Percentiles rank a stretch among this genome's conserved stretches.
Evolutionary conservation across 1,140 invertebrate species (phyloP).

Genomic region (Copidosoma floridanum): DNA sequence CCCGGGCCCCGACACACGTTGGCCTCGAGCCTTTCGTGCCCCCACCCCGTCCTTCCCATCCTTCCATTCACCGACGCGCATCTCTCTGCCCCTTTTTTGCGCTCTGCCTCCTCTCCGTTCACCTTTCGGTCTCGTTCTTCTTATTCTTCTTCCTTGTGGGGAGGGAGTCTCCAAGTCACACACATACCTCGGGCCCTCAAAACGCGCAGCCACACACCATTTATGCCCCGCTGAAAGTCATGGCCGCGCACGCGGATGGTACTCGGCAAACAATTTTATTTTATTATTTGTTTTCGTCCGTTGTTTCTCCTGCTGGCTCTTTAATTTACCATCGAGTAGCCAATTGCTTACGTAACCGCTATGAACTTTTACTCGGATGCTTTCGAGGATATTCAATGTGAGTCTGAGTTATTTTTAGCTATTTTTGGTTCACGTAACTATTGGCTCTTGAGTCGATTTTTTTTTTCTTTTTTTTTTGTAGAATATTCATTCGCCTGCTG

Average conservation of each 20-base stretch:
- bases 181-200: no score
- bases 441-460: no score
- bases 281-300: background rate
- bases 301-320: background rate
- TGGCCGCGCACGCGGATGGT: background rate
- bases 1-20: conserved; percentile 38
- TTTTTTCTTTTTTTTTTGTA: no score
- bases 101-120: background rate
- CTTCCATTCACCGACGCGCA: conserved; percentile 1
- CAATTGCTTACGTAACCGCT: conserved; percentile 20
- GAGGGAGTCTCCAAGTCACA: no score
- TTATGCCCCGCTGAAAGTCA: no score
- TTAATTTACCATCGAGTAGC: conserved; percentile 1
- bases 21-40: conserved; percentile 38
- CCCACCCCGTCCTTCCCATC: background rate
- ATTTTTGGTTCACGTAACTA: no score
- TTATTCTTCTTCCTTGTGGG: no score
- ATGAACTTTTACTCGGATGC: no score
- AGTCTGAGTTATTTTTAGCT: no score
- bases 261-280: background rate
- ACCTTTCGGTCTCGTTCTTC: background rate
- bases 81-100: conserved; percentile 22
- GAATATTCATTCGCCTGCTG: no score
- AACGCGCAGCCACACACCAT: no score
- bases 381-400: no score